Evolutionary conservation across 2,113 vertebrate genomes (phyloP).

Genomic region (Oryzias curvinotus): DNA sequence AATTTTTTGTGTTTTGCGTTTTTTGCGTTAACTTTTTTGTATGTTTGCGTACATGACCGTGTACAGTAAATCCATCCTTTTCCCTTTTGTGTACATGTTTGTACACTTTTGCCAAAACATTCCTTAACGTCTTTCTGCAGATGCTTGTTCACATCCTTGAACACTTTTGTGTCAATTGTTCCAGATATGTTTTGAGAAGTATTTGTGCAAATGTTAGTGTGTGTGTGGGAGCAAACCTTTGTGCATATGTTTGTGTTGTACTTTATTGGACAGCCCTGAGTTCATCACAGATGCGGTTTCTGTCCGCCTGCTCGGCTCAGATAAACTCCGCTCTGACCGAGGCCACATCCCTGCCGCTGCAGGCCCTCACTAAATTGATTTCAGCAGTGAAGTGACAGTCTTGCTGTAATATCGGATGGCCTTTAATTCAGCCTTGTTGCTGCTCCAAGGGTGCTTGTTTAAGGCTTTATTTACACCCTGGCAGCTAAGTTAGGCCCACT

Average conservation of each 20-base stretch:
- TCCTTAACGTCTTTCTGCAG: no score
- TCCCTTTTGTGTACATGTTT: no score
- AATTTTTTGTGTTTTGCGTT: no score
- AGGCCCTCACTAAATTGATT: conserved; percentile 86
- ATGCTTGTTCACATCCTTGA: no score
- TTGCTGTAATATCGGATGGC: conserved; percentile 80
- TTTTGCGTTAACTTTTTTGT: no score
- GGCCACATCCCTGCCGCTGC: conserved; percentile 79
- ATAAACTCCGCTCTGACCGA: conserved; percentile 86
- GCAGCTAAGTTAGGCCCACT: conserved; percentile 69
- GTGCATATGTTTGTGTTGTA: conserved; percentile 39
- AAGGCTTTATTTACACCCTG: conserved; percentile 86
- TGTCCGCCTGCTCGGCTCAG: conserved; percentile 82
- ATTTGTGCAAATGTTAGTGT: no score
- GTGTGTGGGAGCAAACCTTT: no score
- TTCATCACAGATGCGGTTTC: conserved; percentile 83
- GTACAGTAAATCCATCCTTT: no score
- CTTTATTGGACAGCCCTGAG: conserved; percentile 80
- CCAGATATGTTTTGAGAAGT: no score
- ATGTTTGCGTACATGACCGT: no score
- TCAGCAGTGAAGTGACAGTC: conserved; percentile 89
- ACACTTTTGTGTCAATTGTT: no score
- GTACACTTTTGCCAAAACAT: no score
- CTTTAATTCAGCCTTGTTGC: conserved; percentile 85
- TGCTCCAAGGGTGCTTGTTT: conserved; percentile 83